Evolutionary conservation across 37 sponge, comb jelly and placozoan genomes (phyloP), one percentile per base, ranked within the genome.

Genomic region (Haliclona indistincta): DNA sequence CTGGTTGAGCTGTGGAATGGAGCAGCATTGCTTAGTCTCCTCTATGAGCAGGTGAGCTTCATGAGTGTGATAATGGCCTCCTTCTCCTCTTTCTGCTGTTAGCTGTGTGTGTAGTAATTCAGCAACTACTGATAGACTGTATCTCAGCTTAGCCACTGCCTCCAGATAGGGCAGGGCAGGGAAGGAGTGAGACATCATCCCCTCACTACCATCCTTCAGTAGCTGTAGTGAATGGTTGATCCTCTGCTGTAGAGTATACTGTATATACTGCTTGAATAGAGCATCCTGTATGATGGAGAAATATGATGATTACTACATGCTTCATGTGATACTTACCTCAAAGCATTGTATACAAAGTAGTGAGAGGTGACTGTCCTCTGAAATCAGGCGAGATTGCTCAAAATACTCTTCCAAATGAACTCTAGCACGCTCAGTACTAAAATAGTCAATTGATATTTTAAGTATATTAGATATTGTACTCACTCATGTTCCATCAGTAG

Each of bases 401-500:
- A 88, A 66, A 38, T 82, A 88, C 0, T 70, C 69, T 26, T 81
- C 35, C 3, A 81, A 64, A 45, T 81, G 61, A 15, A 22, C 67
- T 51, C 70, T 81, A 25, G 81, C 78, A 22, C 71, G 26, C 34
- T 70, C 77, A 35, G 19, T 70, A 40, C 78, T 77, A 38, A 40
- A 10, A n/a, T n/a, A n/a, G n/a, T n/a, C n/a, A n/a, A n/a, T n/a
- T n/a, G 60, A 6, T 25, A n/a, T n/a, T 25, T n/a, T 25, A 25
- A 58, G 6, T 25, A n/a, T 58, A n/a, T 25, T 11, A 7, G 7
- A n/a, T 25, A 58, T 22, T 44, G 25, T 28, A 47, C 71, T 58
- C 39, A 89, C 89, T 63, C 66, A 44, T 75, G 68, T 35, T 64
- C 64, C 53, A 89, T 36, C 4, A 89, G 75, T 26, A 89, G 66